These are phyloP conservation scores for Delichon dasypus DNA, from an alignment of 2,797 vertebrate species.

Conservation along the genomic window DNA sequence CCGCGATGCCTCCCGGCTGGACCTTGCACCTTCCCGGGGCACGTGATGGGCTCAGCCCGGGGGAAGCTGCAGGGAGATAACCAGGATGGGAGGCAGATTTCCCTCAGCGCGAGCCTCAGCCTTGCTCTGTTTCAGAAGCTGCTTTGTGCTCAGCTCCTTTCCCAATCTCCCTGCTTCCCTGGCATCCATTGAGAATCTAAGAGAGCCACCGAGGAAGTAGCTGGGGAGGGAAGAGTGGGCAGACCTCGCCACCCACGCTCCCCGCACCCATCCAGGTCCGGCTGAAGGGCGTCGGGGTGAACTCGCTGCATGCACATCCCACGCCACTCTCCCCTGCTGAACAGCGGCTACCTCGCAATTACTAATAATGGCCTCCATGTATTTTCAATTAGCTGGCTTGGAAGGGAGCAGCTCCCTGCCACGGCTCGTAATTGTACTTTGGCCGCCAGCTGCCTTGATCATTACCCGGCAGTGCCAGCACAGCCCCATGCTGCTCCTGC, in stretches of 20 bases:
- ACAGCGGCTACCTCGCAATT: background rate
- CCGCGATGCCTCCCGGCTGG: background rate
- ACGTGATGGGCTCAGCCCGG: conserved; percentile 7
- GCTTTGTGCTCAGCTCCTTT: background rate
- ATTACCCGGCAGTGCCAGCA: background rate
- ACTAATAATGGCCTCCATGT: background rate
- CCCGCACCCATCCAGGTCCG: fast-evolving
- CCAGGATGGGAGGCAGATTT: fast-evolving
- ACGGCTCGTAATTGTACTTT: background rate
- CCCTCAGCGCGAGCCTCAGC: background rate
- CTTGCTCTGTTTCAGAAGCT: background rate
- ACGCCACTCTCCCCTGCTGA: fast-evolving
- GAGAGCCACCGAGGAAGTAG: background rate
- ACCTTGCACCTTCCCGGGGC: conserved; percentile 55
- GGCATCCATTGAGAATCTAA: background rate
- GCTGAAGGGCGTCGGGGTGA: fast-evolving
- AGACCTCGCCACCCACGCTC: fast-evolving
- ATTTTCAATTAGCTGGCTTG: background rate
- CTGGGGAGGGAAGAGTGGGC: fast-evolving
- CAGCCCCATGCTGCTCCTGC: background rate
- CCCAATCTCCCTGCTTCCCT: background rate
- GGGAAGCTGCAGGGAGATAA: background rate
- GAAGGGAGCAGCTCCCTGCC: background rate
- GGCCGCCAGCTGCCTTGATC: conserved; percentile 7
- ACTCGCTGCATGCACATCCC: fast-evolving